phyloP scores from a whole-genome alignment of 2,113 vertebrate species.

The Gopherus evgoodei region DNA sequence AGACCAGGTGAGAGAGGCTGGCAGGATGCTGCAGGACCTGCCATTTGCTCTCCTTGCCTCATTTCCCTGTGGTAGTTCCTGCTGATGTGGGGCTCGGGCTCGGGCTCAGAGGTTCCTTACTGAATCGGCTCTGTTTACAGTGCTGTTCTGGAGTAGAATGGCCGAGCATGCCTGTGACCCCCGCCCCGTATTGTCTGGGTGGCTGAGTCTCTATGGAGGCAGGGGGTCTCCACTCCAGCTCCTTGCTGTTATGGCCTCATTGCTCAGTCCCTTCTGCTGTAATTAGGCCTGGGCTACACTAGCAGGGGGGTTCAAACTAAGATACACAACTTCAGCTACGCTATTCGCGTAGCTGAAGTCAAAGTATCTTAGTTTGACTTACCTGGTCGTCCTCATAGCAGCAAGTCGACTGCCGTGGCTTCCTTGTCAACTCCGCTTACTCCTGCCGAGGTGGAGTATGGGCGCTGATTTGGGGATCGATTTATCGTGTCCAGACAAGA shows the following conservation, averaged over 20 bases:
- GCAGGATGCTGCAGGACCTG: not conserved
- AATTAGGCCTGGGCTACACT: not conserved
- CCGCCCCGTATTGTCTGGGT: not conserved
- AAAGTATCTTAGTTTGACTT: no score
- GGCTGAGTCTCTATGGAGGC: not conserved
- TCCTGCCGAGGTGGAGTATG: no score
- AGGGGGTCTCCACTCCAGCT: not conserved
- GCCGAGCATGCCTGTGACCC: rapidly evolving
- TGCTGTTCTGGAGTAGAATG: not conserved
- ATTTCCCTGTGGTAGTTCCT: rapidly evolving
- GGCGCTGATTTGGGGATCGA: no score
- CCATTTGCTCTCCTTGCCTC: not conserved
- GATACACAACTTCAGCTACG: no score
- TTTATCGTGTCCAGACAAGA: no score
- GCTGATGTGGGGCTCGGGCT: rapidly evolving
- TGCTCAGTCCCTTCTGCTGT: not conserved
- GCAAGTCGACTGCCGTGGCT: no score
- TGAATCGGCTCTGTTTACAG: not conserved
- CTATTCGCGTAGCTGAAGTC: no score
- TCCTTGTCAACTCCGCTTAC: no score
- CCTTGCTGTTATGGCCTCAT: not conserved
- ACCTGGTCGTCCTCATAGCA: no score
- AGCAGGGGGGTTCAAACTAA: no score
- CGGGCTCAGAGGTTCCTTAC: not conserved
- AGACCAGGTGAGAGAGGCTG: slow-evolving; percentile 86